Evolutionary conservation across 2,113 vertebrate species (phyloP).

Genomic region (Drymodes brunneopygia): DNA sequence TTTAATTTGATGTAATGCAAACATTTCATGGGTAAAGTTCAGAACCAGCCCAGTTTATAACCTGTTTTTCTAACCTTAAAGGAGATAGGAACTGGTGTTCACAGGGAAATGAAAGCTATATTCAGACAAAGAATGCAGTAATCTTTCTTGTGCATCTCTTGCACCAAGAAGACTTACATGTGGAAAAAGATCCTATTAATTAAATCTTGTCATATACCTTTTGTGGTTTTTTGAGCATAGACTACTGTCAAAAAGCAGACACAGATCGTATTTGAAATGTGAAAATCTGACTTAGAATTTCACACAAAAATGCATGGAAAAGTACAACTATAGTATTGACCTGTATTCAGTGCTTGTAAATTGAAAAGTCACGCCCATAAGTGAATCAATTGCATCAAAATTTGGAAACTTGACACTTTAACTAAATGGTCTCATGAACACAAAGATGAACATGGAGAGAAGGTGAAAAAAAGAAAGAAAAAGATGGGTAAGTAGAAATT

Average conservation of each 20-base stretch:
- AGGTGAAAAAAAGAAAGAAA: not conserved
- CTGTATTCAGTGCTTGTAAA: not conserved
- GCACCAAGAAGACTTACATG: not conserved
- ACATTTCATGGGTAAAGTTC: not conserved
- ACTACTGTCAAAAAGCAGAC: not conserved
- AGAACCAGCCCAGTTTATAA: not conserved
- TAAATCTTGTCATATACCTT: not conserved
- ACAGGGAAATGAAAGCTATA: not conserved
- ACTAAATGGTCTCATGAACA: not conserved
- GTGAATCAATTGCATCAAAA: not conserved
- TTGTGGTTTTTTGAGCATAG: not conserved
- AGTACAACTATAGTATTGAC: not conserved
- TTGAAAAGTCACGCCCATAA: not conserved
- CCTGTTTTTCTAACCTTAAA: not conserved
- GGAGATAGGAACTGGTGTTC: not conserved
- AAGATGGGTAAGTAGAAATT: not conserved
- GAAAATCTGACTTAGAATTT: not conserved
- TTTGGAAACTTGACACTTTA: not conserved
- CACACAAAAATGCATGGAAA: not conserved
- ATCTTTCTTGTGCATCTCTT: not conserved
- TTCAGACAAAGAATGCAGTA: not conserved
- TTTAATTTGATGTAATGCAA: not conserved
- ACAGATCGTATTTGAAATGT: not conserved
- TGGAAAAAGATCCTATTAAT: not conserved
- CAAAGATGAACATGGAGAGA: not conserved